These are phyloP conservation scores for Axea sp. DNA, from an alignment of 2,888 invertebrate genomes.

Conservation along the genomic window DNA sequence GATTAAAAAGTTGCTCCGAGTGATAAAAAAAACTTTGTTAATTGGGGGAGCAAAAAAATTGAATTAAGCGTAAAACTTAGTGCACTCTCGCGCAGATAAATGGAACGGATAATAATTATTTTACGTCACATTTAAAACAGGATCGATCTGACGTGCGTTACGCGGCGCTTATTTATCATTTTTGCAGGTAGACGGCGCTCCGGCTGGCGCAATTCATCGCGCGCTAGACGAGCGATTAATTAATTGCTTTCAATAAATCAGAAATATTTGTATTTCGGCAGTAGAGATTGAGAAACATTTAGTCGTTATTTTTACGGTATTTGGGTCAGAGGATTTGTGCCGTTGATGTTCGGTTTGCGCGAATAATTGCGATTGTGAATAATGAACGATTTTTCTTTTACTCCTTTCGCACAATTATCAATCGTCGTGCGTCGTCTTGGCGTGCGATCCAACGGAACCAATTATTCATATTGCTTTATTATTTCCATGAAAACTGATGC, in stretches of 20 bases:
- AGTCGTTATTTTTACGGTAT: constrained; percentile 46
- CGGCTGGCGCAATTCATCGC: not conserved
- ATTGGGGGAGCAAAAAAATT: constrained; percentile 36
- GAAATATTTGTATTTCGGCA: constrained; percentile 20
- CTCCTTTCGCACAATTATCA: constrained; percentile 20
- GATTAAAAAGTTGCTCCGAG: constrained; percentile 51
- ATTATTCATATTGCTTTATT: constrained; percentile 20
- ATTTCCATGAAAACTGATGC: constrained; percentile 19
- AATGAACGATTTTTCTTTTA: constrained; percentile 16
- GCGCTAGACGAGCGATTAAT: constrained; percentile 29
- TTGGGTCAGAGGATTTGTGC: constrained; percentile 29
- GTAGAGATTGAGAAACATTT: not conserved
- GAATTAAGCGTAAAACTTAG: constrained; percentile 42
- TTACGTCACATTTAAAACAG: constrained; percentile 31
- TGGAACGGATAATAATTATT: constrained; percentile 48
- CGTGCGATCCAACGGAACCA: constrained; percentile 1
- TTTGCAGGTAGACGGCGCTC: constrained; percentile 3
- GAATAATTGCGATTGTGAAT: constrained; percentile 36
- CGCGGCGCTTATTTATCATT: constrained; percentile 24
- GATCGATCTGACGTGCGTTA: constrained; percentile 25
- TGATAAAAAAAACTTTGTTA: constrained; percentile 56
- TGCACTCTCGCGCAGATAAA: constrained; percentile 34
- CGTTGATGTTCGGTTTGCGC: constrained; percentile 14
- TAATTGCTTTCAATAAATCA: constrained; percentile 38
- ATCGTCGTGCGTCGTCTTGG: constrained; percentile 12